A percentile compares a stretch with the other conserved stretches of the same genome.
These are phyloP conservation scores for Marasmarcha lunaedactyla DNA, from an alignment of 2,888 invertebrate species.

Conservation along the genomic window DNA sequence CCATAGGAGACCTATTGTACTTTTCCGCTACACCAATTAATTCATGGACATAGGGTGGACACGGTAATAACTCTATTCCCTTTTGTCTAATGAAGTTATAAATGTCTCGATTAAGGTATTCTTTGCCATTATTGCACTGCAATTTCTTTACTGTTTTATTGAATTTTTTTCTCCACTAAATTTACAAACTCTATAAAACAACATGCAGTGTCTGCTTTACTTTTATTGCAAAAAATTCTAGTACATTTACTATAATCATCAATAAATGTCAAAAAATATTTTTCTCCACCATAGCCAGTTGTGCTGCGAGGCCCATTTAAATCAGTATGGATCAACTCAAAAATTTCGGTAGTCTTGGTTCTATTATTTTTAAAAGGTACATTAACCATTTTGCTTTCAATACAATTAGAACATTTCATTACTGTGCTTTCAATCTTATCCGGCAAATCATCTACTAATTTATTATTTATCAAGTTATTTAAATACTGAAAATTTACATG, in stretches of 20 bases:
- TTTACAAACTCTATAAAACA: constrained; percentile 18
- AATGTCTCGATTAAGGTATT: constrained; percentile 18
- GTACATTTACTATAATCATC: constrained; percentile 19
- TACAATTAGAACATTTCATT: too few relatives aligned
- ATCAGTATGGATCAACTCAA: constrained; percentile 19
- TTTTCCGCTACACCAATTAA: constrained; percentile 21
- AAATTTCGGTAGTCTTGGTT: too few relatives aligned
- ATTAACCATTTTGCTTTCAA: too few relatives aligned
- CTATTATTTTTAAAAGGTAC: too few relatives aligned
- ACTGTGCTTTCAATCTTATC: too few relatives aligned
- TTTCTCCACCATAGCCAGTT: constrained; percentile 19
- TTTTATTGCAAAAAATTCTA: constrained; percentile 17
- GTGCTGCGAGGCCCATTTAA: constrained; percentile 20
- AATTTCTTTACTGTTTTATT: constrained; percentile 18
- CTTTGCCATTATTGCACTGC: constrained; percentile 20
- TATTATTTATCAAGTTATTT: too few relatives aligned
- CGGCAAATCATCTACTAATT: too few relatives aligned
- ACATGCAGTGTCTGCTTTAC: constrained; percentile 14
- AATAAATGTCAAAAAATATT: constrained; percentile 21
- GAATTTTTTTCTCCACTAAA: constrained; percentile 15
- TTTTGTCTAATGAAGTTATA: constrained; percentile 17
- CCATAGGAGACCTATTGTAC: constrained; percentile 20
- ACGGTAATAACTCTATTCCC: constrained; percentile 18
- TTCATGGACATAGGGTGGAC: constrained; percentile 22
- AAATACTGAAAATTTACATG: too few relatives aligned